Percentiles rank a stretch among this genome's conserved stretches.
Evolutionary conservation across 2,113 vertebrate species (phyloP).

Genomic region (Psittacara wagleri): DNA sequence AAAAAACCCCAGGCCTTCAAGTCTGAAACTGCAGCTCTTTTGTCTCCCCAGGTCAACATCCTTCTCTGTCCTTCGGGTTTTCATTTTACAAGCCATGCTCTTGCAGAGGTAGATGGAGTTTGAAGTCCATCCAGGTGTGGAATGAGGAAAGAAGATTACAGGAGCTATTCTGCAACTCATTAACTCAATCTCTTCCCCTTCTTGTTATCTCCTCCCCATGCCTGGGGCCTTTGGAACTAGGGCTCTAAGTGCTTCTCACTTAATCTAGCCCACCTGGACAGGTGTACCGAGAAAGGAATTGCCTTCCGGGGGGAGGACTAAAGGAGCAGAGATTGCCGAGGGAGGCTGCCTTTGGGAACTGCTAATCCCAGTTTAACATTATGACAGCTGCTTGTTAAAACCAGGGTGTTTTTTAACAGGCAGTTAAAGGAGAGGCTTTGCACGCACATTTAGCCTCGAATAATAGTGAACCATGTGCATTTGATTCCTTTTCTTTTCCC

Average conservation of each 20-base stretch:
- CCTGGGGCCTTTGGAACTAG: not conserved
- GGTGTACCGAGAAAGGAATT: slow-evolving; percentile 44
- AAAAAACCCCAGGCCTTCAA: not conserved
- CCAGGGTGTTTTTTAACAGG: slow-evolving; percentile 53
- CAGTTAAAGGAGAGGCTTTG: slow-evolving; percentile 54
- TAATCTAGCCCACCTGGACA: slow-evolving; percentile 63
- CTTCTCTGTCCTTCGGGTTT: slow-evolving; percentile 53
- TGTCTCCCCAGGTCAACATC: slow-evolving; percentile 56
- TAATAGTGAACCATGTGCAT: slow-evolving; percentile 60
- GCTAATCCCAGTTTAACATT: slow-evolving; percentile 47
- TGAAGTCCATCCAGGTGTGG: slow-evolving; percentile 69
- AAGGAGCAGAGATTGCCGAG: not conserved
- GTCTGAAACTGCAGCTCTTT: slow-evolving; percentile 64
- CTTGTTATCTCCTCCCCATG: slow-evolving; percentile 43
- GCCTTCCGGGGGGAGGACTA: slow-evolving; percentile 30
- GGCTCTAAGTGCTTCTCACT: slow-evolving; percentile 37
- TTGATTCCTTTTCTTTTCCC: slow-evolving; percentile 41
- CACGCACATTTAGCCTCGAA: slow-evolving; percentile 42
- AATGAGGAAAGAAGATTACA: slow-evolving; percentile 70
- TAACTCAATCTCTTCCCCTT: slow-evolving; percentile 64
- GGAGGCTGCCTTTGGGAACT: slow-evolving; percentile 53
- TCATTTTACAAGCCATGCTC: slow-evolving; percentile 39
- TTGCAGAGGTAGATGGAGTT: slow-evolving; percentile 56
- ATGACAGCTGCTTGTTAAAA: slow-evolving; percentile 56
- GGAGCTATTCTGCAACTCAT: slow-evolving; percentile 67